Conservation (phyloP, 1,140 invertebrate genomes). For the Schlechtendalia chinensis region DNA sequence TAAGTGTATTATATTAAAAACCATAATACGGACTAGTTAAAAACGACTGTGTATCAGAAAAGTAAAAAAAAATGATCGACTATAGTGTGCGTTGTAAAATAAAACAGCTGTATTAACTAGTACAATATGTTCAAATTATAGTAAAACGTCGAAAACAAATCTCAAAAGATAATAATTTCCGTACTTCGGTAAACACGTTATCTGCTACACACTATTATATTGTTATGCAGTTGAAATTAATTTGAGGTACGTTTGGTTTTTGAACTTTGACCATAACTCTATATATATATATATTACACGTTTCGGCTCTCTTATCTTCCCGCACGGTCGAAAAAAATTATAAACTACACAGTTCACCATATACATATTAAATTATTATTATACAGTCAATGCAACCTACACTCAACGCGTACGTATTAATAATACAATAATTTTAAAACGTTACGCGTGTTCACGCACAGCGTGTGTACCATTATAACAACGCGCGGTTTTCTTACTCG, state of each 20-base stretch:
- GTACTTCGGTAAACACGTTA: slow-evolving; percentile 17
- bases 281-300: neutral
- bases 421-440: too few relatives aligned
- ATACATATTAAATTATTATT: neutral
- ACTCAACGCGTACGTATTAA: too few relatives aligned
- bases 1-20: too few relatives aligned
- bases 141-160: neutral
- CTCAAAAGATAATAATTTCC: slow-evolving; percentile 1
- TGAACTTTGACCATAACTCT: neutral
- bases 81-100: neutral
- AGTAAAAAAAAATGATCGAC: too few relatives aligned
- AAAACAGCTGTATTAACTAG: neutral
- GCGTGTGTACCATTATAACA: too few relatives aligned
- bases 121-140: neutral
- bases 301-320: neutral
- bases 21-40: too few relatives aligned
- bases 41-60: too few relatives aligned
- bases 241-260: neutral
- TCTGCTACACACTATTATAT: neutral
- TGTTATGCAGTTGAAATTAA: neutral
- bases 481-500: too few relatives aligned
- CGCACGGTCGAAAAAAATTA: neutral
- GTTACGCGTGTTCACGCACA: too few relatives aligned
- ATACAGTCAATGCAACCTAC: neutral
- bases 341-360: too few relatives aligned